Evolutionary conservation across 2,113 vertebrate genomes (phyloP).

Genomic region (Pontoporia blainvillei): DNA sequence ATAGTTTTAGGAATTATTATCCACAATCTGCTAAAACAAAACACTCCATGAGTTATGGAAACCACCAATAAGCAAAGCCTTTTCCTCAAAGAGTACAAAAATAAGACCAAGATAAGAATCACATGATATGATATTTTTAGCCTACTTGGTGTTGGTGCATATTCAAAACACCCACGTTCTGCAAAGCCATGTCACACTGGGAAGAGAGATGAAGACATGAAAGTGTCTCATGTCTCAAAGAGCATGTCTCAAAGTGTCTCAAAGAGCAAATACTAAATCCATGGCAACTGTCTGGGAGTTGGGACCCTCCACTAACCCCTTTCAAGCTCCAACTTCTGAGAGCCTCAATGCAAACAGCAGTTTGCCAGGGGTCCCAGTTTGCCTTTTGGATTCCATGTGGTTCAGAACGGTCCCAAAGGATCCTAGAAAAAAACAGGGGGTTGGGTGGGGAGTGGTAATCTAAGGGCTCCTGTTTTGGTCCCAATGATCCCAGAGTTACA

Average conservation of each 20-base stretch:
- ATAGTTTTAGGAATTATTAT: neutral
- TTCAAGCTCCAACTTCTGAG: neutral
- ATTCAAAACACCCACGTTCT: neutral
- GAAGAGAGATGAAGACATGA: neutral
- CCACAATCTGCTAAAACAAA: neutral
- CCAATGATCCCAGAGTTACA: neutral
- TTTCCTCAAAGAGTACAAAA: neutral
- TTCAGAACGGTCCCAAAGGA: neutral
- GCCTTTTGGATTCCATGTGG: neutral
- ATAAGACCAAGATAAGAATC: neutral
- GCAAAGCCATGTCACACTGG: neutral
- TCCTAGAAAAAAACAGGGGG: neutral
- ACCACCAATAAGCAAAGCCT: neutral
- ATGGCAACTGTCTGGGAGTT: neutral
- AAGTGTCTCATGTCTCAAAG: neutral
- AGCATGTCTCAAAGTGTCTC: neutral
- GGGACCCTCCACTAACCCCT: neutral
- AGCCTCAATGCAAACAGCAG: neutral
- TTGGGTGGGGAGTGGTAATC: too few species aligned
- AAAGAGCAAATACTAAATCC: neutral
- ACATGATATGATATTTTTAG: neutral
- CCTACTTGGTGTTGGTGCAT: neutral
- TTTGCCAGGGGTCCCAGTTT: neutral
- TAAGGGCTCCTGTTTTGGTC: neutral
- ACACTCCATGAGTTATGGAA: neutral